Evolutionary conservation across 2,888 invertebrate species (phyloP).

Genomic region (Diaperis boleti): DNA sequence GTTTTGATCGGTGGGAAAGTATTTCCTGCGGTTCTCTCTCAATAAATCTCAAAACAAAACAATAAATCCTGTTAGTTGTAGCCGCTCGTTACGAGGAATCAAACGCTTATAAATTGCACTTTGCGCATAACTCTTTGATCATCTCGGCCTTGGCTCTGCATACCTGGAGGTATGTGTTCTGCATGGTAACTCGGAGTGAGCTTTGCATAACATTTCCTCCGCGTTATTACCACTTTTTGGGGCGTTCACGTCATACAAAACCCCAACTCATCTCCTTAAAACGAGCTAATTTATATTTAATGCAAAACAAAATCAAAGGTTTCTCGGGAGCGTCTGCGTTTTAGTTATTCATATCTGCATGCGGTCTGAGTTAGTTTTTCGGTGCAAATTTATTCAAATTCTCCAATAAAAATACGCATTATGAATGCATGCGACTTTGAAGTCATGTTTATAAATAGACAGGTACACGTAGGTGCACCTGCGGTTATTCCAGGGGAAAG

Average conservation of each 20-base stretch:
- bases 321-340: not conserved
- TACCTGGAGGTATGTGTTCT: constrained; percentile 41
- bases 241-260: not conserved
- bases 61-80: constrained; percentile 32
- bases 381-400: constrained; percentile 42
- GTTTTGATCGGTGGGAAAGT: constrained; percentile 23
- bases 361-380: constrained; percentile 26
- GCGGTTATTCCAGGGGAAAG: constrained; percentile 9
- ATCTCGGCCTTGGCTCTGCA: constrained; percentile 43
- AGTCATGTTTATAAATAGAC: constrained; percentile 41
- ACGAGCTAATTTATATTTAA: constrained; percentile 22
- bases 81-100: constrained; percentile 37
- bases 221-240: not conserved
- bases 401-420: constrained; percentile 41
- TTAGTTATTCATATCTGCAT: constrained; percentile 18
- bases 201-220: constrained; percentile 27
- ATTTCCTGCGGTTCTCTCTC: constrained; percentile 17
- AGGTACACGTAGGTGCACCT: constrained; percentile 36
- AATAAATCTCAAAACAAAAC: constrained; percentile 29
- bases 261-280: constrained; percentile 10
- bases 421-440: constrained; percentile 35
- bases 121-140: constrained; percentile 43
- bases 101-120: constrained; percentile 40
- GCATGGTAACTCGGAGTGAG: constrained; percentile 42
- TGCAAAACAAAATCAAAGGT: constrained; percentile 26